These are phyloP conservation scores for Carduelis carduelis DNA, from an alignment of 2,797 vertebrate genomes.

Conservation along the genomic window DNA sequence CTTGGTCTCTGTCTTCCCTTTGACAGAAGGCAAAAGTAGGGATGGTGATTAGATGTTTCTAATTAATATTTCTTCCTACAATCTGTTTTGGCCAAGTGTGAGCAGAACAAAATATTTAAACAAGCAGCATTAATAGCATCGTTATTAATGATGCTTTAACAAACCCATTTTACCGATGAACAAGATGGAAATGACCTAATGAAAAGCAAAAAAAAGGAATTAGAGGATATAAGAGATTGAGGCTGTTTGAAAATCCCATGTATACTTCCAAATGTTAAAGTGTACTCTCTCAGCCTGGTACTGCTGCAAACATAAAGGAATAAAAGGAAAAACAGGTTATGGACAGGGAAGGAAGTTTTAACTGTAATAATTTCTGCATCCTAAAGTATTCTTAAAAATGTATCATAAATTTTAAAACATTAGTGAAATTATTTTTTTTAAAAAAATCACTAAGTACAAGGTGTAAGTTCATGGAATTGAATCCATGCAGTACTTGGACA, in stretches of 20 bases:
- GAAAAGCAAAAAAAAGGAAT: conserved; percentile 34
- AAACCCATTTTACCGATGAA: conserved; percentile 19
- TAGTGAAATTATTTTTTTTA: neutral
- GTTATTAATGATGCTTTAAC: neutral
- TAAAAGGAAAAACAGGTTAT: neutral
- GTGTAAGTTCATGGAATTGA: neutral
- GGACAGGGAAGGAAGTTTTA: neutral
- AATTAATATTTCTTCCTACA: neutral
- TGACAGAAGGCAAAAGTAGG: neutral
- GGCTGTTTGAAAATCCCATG: neutral
- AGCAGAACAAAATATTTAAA: conserved; percentile 8
- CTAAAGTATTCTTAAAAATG: neutral
- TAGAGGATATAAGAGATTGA: conserved; percentile 24
- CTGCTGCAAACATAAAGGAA: neutral
- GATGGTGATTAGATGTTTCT: neutral
- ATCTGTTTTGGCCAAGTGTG: neutral
- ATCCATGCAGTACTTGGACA: neutral
- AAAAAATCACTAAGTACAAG: neutral
- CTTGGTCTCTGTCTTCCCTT: neutral
- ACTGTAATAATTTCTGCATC: neutral
- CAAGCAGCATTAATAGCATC: neutral
- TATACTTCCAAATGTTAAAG: conserved; percentile 35
- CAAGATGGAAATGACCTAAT: conserved; percentile 26
- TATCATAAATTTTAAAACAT: neutral
- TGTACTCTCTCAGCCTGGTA: neutral